phyloP scores from a whole-genome alignment of 2,888 invertebrate genomes.

The Eugnorisma glareosa region DNA sequence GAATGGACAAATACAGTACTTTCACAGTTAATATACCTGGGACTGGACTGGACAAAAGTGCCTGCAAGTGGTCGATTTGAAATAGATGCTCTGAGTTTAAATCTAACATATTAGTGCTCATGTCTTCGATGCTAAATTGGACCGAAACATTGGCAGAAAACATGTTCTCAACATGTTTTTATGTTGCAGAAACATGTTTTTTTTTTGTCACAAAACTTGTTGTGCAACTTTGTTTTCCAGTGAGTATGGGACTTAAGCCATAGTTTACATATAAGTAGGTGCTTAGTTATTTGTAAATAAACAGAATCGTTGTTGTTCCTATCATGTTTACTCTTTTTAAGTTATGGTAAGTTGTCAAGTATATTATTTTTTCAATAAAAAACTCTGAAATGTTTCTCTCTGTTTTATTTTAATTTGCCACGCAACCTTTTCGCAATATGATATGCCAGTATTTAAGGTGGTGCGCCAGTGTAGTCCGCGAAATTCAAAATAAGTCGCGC shows the following conservation, averaged over 20 bases:
- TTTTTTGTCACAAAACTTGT: background rate
- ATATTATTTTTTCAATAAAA: constrained; percentile 28
- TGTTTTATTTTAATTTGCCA: constrained; percentile 14
- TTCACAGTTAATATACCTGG: too few species aligned
- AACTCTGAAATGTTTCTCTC: background rate
- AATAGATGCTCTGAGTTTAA: too few species aligned
- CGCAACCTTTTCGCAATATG: background rate
- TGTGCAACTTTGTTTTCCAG: background rate
- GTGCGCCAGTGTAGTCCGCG: too few species aligned
- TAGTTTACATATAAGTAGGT: background rate
- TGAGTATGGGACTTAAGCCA: background rate
- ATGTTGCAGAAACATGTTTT: background rate
- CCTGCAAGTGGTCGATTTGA: too few species aligned
- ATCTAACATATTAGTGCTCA: too few species aligned
- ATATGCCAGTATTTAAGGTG: too few species aligned
- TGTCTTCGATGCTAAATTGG: too few species aligned
- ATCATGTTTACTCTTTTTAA: constrained; percentile 35
- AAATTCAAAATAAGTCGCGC: too few species aligned
- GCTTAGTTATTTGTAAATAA: constrained; percentile 31
- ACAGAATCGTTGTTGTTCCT: constrained; percentile 27
- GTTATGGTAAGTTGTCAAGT: constrained; percentile 27
- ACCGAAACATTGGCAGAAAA: too few species aligned
- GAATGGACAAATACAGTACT: too few species aligned
- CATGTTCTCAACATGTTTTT: too few species aligned
- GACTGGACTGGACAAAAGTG: too few species aligned